Conservation (phyloP, 2,797 vertebrate species). For the Ceryle rudis region DNA sequence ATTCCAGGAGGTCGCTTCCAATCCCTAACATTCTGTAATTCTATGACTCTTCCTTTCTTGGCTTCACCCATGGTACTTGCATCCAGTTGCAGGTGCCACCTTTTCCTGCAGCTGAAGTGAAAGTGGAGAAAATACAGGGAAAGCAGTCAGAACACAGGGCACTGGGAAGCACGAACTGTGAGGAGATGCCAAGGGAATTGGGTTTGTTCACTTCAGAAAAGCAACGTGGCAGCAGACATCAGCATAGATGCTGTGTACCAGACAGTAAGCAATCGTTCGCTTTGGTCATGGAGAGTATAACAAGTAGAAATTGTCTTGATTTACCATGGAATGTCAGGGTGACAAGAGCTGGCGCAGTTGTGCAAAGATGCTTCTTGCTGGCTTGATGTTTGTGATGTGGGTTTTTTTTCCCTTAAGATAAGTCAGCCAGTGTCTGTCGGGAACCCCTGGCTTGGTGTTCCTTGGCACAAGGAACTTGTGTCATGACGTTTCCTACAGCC, state of each 20-base stretch:
- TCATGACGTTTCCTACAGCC: neutral
- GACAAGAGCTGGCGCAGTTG: neutral
- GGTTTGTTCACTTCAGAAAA: neutral
- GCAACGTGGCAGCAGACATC: neutral
- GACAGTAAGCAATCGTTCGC: neutral
- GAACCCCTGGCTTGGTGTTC: neutral
- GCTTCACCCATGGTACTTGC: neutral
- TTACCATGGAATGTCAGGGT: neutral
- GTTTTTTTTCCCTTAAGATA: neutral
- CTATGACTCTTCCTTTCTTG: neutral
- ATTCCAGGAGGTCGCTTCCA: too few relatives aligned
- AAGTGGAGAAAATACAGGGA: neutral
- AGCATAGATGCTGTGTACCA: neutral
- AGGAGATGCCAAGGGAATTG: neutral
- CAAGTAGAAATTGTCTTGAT: neutral
- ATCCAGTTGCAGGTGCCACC: neutral
- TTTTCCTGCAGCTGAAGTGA: neutral
- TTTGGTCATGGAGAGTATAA: neutral
- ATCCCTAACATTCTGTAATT: too few relatives aligned
- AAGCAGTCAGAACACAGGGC: neutral
- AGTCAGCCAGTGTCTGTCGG: neutral
- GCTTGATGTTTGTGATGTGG: too few relatives aligned
- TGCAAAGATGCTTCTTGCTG: neutral
- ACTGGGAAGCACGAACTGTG: neutral
- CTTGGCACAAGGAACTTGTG: neutral